Evolutionary conservation across 2,888 invertebrate species (phyloP), one percentile per base, ranked within the genome.

Genomic region (Spisula subtruncata): DNA sequence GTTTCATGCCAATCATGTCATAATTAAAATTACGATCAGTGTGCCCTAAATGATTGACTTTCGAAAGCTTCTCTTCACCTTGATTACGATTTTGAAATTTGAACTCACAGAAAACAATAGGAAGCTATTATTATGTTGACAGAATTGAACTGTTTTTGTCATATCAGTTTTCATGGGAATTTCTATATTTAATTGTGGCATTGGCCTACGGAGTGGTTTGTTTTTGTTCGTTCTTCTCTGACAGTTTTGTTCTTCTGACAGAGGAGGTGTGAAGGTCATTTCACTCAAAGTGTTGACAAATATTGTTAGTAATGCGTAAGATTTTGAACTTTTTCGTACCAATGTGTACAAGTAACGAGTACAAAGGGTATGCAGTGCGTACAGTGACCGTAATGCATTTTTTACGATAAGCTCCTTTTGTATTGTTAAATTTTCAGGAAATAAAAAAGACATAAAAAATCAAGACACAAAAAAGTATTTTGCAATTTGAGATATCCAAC

Each of bases 71-170:
- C 54, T 35, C 41, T 41, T 88, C 82, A 89, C 89, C 75, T 32
- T 83, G 89, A 89, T 81, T 66, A 82, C 25, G 20, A 60, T 32
- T 81, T 71, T 82, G 86, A 82, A 87, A 87, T 82, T 82, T 48
- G 32, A 87, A 20, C 29, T 48, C 2, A 48, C 8, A 35, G 51
- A 71, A 32, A 12, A 75, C 87, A 82, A 87, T 75, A 82, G 81
- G 87, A 75, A 82, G 75, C 46, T 66, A 71, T 75, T 35, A 25
- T 66, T 75, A 35, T 75, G 35, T 75, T 14, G 35, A 75, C 75
- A 18, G 35, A 75, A 75, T 75, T 87, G 82, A 32, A 35, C 16
- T 75, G 20, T 79, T 84, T 84, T 85, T 89, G 54, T 85, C 29
- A 14, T 75, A 75, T 75, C 46, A 51, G 20, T 82, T 89, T 82